Evolutionary conservation across 1,140 invertebrate genomes (phyloP).

Genomic region (Drosophila grimshawi): DNA sequence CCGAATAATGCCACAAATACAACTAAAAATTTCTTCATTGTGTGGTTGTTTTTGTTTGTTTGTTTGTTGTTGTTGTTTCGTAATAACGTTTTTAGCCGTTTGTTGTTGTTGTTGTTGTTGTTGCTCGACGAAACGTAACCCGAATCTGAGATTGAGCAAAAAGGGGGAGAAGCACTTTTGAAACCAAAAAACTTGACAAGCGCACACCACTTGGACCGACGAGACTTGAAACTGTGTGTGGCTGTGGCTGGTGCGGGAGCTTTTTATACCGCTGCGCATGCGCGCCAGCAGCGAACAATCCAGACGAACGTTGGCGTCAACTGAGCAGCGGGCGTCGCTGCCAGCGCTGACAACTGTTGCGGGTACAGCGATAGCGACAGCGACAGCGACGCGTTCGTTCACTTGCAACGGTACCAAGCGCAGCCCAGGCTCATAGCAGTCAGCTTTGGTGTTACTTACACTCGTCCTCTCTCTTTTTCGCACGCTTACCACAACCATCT

Average conservation of each 20-base stretch:
- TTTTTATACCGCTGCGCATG: slow-evolving; percentile 85
- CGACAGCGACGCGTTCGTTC: slow-evolving; percentile 21
- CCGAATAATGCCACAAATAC: slow-evolving; percentile 84
- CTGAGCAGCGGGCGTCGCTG: slow-evolving; percentile 1
- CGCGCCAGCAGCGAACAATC: slow-evolving; percentile 77
- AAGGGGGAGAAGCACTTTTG: slow-evolving; percentile 53
- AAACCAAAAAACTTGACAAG: slow-evolving; percentile 71
- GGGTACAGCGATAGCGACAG: slow-evolving; percentile 11
- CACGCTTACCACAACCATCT: not conserved
- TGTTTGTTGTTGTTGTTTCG: slow-evolving; percentile 27
- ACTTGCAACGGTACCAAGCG: slow-evolving; percentile 63
- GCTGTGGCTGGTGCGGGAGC: slow-evolving; percentile 80
- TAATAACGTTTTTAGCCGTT: slow-evolving; percentile 35
- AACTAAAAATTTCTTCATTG: slow-evolving; percentile 84
- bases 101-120: slow-evolving; percentile 33
- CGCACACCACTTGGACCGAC: slow-evolving; percentile 82
- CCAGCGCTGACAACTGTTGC: slow-evolving; percentile 18
- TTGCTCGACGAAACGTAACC: slow-evolving; percentile 61
- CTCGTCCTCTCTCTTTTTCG: slow-evolving; percentile 28
- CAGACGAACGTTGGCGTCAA: slow-evolving; percentile 42
- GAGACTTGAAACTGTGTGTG: slow-evolving; percentile 83
- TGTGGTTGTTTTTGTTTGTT: slow-evolving; percentile 53
- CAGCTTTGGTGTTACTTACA: slow-evolving; percentile 38
- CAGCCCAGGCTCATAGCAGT: slow-evolving; percentile 40
- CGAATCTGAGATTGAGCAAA: slow-evolving; percentile 13